phyloP scores from a whole-genome alignment of 2,888 invertebrate genomes.

The Zelleria hepariella region DNA sequence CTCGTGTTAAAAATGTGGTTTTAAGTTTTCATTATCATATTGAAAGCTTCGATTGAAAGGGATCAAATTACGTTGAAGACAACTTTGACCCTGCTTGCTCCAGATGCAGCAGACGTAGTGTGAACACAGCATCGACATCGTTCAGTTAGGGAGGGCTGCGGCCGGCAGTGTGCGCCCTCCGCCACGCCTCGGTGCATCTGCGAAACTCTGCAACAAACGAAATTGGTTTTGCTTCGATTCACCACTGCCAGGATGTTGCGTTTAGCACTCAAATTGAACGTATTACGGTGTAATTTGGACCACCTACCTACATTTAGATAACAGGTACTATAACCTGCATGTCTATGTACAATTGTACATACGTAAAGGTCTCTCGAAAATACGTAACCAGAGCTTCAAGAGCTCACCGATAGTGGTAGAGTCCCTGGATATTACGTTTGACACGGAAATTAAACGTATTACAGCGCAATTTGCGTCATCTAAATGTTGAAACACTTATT shows the following conservation, averaged over 20 bases:
- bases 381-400: too few relatives aligned
- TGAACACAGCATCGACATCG: not conserved
- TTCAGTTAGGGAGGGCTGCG: not conserved
- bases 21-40: too few relatives aligned
- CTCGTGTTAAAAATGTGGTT: too few relatives aligned
- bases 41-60: too few relatives aligned
- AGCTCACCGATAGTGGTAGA: too few relatives aligned
- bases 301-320: not conserved
- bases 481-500: too few relatives aligned
- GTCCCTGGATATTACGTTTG: too few relatives aligned
- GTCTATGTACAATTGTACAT: too few relatives aligned
- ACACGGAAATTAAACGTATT: too few relatives aligned
- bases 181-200: not conserved
- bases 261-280: not conserved
- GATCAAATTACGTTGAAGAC: too few relatives aligned
- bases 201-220: not conserved
- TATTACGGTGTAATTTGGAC: not conserved
- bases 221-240: slow-evolving; percentile 4
- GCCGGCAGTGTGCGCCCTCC: not conserved
- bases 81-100: not conserved
- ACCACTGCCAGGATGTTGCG: slow-evolving; percentile 4
- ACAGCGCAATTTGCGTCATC: too few relatives aligned
- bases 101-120: not conserved
- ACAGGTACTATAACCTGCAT: not conserved
- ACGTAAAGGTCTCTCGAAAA: too few relatives aligned